Base-by-base conservation (phyloP, 2,888 invertebrate genomes). In the Mythimna loreyi region DNA sequence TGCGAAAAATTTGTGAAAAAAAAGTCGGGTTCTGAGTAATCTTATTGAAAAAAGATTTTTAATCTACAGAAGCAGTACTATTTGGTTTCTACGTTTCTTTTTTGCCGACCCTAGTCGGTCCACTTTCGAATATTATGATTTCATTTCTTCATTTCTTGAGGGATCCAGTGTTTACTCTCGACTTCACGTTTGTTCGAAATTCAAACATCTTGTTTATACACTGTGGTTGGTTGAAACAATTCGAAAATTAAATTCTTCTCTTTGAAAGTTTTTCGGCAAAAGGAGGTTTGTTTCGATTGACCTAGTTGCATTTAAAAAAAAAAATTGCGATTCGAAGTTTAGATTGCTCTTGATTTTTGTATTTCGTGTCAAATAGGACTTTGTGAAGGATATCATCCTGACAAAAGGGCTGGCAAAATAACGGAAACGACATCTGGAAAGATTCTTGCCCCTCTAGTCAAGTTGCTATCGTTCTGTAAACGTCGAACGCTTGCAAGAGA, bases 151-250 rank as follows among this genome's bases (percentile, higher is more conserved):
- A 16, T 74, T 64, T 53, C 60, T 23, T 45, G 19, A 11, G 11
- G 28, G 47, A 53, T 49, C 19, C 40, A 33, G 28, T 60, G 49
- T 75, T 75, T 75, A 62, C 40, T 65, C 53, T 65, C 57, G 50
- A 50, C 40, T 25, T 19, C 21, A 61, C 36, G 43, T 66, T 64
- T 40, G 70, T 53, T 61, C 19, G 47, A 55, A 75, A 45, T 73
- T 68, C 56, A 69, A 74, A 69, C 43, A 33, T 52, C 21, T 25
- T 25, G 36, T 53, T 72, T 49, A 30, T 28, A 30, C 16, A 16
- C 19, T 5, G 25, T 11, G 56, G 40, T 9, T 56, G 28, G 30
- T 16, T 2, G 23, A 58, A 65, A 62, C 45, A 59, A 70, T 73
- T 73, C 21, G 16, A 28, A 67, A 61, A 67, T 56, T 65, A 58